These are phyloP conservation scores for Melanogrammus aeglefinus DNA, from an alignment of 2,797 vertebrate species.

Conservation along the genomic window DNA sequence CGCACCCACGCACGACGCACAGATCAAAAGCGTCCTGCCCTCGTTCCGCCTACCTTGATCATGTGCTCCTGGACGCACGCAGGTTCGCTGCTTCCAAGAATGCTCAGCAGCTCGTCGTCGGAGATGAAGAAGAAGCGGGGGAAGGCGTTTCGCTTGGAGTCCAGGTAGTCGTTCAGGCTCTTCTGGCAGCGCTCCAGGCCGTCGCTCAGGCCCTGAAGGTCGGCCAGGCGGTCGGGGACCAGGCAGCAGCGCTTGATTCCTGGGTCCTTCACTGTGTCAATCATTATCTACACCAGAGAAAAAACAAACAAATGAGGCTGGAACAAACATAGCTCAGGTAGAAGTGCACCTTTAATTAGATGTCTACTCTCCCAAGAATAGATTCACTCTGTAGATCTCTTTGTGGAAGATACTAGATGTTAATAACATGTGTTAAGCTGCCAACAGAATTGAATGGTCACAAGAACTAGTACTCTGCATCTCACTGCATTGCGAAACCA, in stretches of 20 bases:
- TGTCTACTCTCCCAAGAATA: neutral
- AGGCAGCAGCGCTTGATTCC: conserved; percentile 87
- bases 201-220: conserved; percentile 81
- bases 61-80: conserved; percentile 95
- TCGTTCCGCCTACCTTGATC: conserved; percentile 83
- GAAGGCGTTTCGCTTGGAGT: conserved; percentile 94
- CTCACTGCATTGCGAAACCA: neutral
- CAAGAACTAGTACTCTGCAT: neutral
- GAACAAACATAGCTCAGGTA: neutral
- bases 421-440: neutral
- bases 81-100: conserved; percentile 88
- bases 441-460: neutral
- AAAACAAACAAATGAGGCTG: neutral
- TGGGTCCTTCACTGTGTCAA: conserved; percentile 77
- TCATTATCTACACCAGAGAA: conserved; percentile 83
- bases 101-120: conserved; percentile 94
- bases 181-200: conserved; percentile 95
- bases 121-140: conserved; percentile 98
- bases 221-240: conserved; percentile 77
- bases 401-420: neutral
- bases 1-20: no score
- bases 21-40: neutral
- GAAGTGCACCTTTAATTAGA: neutral
- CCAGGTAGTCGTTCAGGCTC: conserved; percentile 92
- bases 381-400: neutral